These are phyloP conservation scores for Lepidurus packardi DNA, from an alignment of 1,140 invertebrate genomes.

Conservation along the genomic window DNA sequence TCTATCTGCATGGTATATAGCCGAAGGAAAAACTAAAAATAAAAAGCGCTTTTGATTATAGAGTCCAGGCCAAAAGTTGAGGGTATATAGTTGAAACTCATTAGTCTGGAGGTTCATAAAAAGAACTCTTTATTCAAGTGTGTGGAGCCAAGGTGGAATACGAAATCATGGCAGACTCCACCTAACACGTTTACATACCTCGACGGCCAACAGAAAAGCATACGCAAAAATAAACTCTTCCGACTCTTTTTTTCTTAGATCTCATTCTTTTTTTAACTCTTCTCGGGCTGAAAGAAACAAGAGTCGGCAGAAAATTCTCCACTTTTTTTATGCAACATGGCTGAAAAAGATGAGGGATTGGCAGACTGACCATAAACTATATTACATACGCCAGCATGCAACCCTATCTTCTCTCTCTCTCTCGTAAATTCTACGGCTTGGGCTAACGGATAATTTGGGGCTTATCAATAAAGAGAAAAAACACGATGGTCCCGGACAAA, in stretches of 20 bases:
- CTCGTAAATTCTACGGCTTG: neutral
- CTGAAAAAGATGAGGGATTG: neutral
- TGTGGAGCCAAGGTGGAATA: neutral
- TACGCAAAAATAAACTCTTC: no score
- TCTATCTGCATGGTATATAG: neutral
- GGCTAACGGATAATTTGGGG: neutral
- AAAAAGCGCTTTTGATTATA: neutral
- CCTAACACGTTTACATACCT: neutral
- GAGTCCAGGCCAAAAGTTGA: neutral
- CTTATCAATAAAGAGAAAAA: constrained; percentile 9
- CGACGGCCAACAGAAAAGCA: no score
- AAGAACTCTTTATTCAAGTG: neutral
- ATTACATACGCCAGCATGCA: constrained; percentile 1
- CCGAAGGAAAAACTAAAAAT: neutral
- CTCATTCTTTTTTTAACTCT: no score
- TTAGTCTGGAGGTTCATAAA: neutral
- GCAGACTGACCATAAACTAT: constrained; percentile 1
- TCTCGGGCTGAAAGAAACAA: no score
- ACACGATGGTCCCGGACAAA: neutral
- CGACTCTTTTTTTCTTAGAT: no score
- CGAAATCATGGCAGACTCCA: neutral
- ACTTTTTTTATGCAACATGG: no score
- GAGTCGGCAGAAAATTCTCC: no score
- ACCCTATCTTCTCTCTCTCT: neutral
- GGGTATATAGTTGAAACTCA: neutral